Conservation (phyloP, 2,113 vertebrate genomes). For the Ardeotis arabs region DNA sequence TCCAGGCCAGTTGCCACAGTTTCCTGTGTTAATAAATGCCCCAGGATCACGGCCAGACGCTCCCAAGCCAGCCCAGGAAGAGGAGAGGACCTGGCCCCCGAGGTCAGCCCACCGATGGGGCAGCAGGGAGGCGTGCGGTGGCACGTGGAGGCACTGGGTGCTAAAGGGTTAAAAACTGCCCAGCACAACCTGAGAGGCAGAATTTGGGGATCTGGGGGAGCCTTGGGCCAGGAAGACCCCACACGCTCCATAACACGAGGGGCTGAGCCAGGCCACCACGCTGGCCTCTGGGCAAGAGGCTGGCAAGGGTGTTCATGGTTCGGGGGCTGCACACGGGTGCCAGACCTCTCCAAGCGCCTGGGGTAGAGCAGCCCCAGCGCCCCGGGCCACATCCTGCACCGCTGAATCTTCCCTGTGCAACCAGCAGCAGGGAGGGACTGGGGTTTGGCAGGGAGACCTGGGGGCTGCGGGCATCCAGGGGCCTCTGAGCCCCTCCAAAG, state of each 20-base stretch:
- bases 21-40: background rate
- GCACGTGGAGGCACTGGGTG: background rate
- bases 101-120: rapidly evolving
- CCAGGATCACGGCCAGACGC: background rate
- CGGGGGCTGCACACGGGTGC: background rate
- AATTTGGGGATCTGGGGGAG: background rate
- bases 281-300: background rate
- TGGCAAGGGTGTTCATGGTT: background rate
- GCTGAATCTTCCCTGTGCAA: background rate
- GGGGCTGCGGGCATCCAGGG: background rate
- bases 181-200: background rate
- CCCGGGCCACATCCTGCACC: background rate
- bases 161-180: background rate
- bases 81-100: background rate
- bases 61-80: background rate
- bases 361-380: background rate
- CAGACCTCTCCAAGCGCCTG: rapidly evolving
- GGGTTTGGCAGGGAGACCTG: background rate
- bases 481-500: background rate
- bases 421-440: background rate
- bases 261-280: background rate
- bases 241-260: too few species aligned
- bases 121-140: background rate
- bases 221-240: background rate
- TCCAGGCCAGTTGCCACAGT: background rate